phyloP scores from a whole-genome alignment of 1,140 invertebrate genomes.

The Caenorhabditis latens region DNA sequence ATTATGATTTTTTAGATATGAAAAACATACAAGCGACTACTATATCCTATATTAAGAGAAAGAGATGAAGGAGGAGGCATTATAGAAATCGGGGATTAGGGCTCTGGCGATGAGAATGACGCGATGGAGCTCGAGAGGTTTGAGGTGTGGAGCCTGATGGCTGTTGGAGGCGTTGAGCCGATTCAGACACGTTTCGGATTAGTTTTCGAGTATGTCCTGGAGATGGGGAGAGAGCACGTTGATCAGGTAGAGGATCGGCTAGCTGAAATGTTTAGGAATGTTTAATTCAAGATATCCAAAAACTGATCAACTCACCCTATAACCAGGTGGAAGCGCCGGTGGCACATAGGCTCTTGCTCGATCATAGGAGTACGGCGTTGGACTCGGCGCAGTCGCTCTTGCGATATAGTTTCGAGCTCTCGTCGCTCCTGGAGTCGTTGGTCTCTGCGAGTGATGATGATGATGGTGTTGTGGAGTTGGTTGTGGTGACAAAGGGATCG shows the following conservation, averaged over 20 bases:
- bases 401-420: conserved; percentile 67
- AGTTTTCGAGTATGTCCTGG: conserved; percentile 57
- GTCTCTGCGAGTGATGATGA: conserved; percentile 36
- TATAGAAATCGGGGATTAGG: conserved; percentile 57
- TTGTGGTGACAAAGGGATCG: conserved; percentile 47
- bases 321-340: conserved; percentile 73
- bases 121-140: conserved; percentile 49
- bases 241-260: conserved; percentile 45
- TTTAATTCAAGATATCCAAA: background rate
- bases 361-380: conserved; percentile 74
- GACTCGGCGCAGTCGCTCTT: conserved; percentile 69
- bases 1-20: background rate
- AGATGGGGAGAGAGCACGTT: conserved; percentile 61
- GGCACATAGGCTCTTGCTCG: conserved; percentile 73
- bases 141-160: conserved; percentile 17
- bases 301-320: conserved; percentile 65
- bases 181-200: conserved; percentile 55
- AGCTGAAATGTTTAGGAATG: conserved; percentile 41
- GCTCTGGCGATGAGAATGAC: conserved; percentile 50
- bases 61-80: background rate
- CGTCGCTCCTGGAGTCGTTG: conserved; percentile 65
- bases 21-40: background rate
- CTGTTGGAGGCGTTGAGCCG: conserved; percentile 33
- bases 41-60: background rate
- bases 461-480: conserved; percentile 30